phyloP scores from a whole-genome alignment of 1,140 invertebrate genomes.

The Neelides sp. region DNA sequence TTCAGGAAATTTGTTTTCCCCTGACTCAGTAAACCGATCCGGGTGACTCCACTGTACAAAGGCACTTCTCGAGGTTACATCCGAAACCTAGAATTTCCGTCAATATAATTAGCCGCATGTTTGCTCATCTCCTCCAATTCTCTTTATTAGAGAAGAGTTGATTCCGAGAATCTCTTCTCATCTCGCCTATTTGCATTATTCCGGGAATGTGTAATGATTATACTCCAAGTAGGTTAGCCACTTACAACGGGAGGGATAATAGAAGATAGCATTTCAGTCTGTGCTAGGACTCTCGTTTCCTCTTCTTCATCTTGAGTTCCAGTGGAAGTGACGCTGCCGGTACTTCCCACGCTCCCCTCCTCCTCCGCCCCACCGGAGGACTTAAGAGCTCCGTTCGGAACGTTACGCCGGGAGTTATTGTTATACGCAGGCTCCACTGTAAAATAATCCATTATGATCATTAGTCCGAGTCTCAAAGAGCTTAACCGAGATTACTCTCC shows the following conservation, averaged over 20 bases:
- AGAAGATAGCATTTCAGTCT: slow-evolving; percentile 53
- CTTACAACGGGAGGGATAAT: slow-evolving; percentile 57
- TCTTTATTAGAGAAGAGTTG: slow-evolving; percentile 2
- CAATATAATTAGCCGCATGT: slow-evolving; percentile 1
- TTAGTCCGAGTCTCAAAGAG: too few relatives aligned
- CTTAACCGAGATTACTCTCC: too few relatives aligned
- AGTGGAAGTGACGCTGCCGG: slow-evolving; percentile 33
- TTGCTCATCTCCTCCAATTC: not conserved
- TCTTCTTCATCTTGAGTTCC: slow-evolving; percentile 53
- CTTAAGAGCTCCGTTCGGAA: slow-evolving; percentile 22
- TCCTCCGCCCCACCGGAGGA: slow-evolving; percentile 46
- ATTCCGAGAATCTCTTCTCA: too few relatives aligned
- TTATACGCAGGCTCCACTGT: too few relatives aligned
- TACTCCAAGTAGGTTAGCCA: slow-evolving; percentile 2
- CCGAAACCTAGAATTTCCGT: slow-evolving; percentile 58
- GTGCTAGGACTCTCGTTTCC: slow-evolving; percentile 40
- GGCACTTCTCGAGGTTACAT: slow-evolving; percentile 61
- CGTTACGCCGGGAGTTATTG: slow-evolving; percentile 12
- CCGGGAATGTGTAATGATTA: too few relatives aligned
- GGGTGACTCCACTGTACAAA: slow-evolving; percentile 63
- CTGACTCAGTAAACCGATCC: slow-evolving; percentile 44
- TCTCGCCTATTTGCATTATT: too few relatives aligned
- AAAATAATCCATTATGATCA: too few relatives aligned
- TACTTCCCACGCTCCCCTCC: slow-evolving; percentile 44
- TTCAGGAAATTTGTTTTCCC: slow-evolving; percentile 34